These are phyloP conservation scores for Prietella phreatophila DNA, from an alignment of 2,113 vertebrate genomes.

Conservation along the genomic window DNA sequence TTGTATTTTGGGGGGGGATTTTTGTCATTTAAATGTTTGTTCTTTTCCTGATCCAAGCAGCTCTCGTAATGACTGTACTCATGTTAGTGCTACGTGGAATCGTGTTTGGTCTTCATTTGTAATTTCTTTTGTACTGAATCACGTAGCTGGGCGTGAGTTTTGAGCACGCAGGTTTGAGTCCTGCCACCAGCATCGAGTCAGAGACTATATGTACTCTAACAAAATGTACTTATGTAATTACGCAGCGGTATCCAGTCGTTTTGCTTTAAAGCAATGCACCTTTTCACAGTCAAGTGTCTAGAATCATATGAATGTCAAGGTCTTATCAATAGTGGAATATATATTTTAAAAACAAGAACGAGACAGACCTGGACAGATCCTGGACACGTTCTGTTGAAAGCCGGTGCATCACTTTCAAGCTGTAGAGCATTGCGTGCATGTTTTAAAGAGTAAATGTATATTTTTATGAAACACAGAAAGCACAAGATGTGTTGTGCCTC, in stretches of 20 bases:
- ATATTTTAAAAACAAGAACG: background rate
- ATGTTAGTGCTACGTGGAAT: background rate
- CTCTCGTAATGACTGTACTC: background rate
- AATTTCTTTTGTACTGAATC: background rate
- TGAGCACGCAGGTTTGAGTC: conserved; percentile 2
- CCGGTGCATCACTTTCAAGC: background rate
- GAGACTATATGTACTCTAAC: too few relatives aligned
- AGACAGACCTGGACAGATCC: background rate
- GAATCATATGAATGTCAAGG: background rate
- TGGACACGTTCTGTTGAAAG: background rate
- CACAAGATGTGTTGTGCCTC: conserved; percentile 5
- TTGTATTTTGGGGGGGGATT: background rate
- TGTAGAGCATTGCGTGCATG: conserved; percentile 17
- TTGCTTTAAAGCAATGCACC: conserved; percentile 2
- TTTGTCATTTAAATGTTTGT: too few relatives aligned
- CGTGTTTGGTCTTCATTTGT: background rate
- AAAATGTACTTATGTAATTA: conserved; percentile 64
- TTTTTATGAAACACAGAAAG: conserved; percentile 7
- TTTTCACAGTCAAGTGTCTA: background rate
- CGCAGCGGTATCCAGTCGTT: background rate
- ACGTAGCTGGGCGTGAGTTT: background rate
- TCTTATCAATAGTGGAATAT: background rate
- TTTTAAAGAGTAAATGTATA: background rate
- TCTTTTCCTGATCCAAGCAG: background rate
- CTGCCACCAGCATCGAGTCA: conserved; percentile 67